Evolutionary conservation across 23 tunicate species (phyloP).

Genomic region (Halocynthia aurantium): DNA sequence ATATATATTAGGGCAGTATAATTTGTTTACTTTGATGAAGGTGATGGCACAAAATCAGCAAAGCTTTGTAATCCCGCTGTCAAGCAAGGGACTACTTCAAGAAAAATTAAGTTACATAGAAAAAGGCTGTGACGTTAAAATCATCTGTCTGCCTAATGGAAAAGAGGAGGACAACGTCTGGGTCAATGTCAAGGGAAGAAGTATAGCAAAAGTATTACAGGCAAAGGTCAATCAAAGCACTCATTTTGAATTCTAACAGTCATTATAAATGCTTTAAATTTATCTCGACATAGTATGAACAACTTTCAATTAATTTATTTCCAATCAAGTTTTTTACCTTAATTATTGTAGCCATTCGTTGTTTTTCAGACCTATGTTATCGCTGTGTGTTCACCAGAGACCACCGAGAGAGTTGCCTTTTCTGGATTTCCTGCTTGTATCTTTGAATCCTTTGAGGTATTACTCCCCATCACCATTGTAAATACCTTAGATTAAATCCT

Average conservation of each 20-base stretch:
- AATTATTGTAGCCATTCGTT: neutral
- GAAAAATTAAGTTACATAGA: neutral
- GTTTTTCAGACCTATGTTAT: conserved; percentile 7
- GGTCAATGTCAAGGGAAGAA: conserved; percentile 1
- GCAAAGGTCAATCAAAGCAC: neutral
- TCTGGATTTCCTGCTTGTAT: conserved; percentile 15
- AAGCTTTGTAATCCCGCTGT: neutral
- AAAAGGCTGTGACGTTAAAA: neutral
- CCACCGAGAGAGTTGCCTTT: neutral
- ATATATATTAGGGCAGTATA: too few relatives aligned
- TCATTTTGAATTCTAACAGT: neutral
- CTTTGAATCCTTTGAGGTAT: conserved; percentile 12
- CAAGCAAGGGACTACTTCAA: neutral
- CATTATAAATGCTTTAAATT: neutral
- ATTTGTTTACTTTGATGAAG: too few relatives aligned
- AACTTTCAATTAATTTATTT: too few relatives aligned
- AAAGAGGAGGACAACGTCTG: neutral
- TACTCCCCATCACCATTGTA: too few relatives aligned
- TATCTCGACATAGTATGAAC: too few relatives aligned
- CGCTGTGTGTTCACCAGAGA: conserved; percentile 7
- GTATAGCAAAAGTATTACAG: neutral
- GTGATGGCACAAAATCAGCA: neutral
- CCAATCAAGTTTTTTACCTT: too few relatives aligned
- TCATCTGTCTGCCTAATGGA: neutral
- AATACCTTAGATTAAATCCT: too few relatives aligned